Evolutionary conservation across 2,113 vertebrate species (phyloP).

Genomic region (Atherinomorus stipes): DNA sequence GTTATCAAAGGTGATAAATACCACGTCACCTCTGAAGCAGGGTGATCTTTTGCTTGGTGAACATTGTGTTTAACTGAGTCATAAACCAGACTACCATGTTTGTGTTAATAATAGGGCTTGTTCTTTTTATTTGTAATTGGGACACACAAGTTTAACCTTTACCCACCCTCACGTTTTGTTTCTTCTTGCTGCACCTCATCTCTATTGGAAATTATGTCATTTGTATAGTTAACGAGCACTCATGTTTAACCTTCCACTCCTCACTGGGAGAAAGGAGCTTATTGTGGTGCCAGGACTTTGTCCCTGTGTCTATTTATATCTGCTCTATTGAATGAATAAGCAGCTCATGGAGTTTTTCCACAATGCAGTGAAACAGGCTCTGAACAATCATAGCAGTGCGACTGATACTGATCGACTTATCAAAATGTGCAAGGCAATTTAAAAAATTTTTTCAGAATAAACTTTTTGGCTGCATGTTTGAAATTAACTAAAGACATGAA

Average conservation of each 20-base stretch:
- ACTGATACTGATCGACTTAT: neutral
- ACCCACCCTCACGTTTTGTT: neutral
- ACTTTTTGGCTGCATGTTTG: neutral
- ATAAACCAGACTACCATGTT: neutral
- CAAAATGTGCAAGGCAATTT: neutral
- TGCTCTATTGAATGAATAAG: constrained; percentile 30
- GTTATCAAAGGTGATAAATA: neutral
- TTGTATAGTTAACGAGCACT: neutral
- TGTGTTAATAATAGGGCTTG: constrained; percentile 11
- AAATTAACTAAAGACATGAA: neutral
- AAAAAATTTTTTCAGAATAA: neutral
- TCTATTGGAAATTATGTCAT: neutral
- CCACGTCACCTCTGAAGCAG: neutral
- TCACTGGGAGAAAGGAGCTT: neutral
- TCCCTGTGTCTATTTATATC: constrained; percentile 53
- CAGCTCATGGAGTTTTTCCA: constrained; percentile 20
- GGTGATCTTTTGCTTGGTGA: neutral
- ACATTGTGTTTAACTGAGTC: neutral
- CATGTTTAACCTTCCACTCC: neutral
- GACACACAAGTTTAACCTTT: neutral
- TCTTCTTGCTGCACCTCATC: neutral
- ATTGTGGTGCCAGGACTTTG: constrained; percentile 42
- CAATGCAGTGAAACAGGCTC: constrained; percentile 4
- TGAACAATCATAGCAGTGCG: neutral
- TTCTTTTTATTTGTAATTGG: neutral